Base-by-base conservation (phyloP, 2,888 invertebrate species). In the Erannis defoliaria region DNA sequence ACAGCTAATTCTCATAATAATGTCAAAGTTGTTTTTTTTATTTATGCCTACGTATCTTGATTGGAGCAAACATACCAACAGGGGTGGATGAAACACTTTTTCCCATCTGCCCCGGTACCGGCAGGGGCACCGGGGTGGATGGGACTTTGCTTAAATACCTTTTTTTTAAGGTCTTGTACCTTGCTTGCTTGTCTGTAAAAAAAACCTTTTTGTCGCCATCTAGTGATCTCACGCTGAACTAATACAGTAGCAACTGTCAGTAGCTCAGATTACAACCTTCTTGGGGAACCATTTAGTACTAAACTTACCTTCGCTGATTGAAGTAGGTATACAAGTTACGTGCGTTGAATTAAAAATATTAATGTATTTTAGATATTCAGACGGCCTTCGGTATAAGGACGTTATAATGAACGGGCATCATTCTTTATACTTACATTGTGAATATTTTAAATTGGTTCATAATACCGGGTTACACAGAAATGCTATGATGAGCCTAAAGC, bases 371-470 rank as follows among this genome's bases (percentile, higher is more conserved):
- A n/a, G n/a, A n/a, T 16, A 12, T 26, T 31, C 46, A 45, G 63
- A 53, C 58, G 58, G 57, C 55, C 45, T 65, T 54, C 33, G 45
- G 29, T 50, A 51, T 29, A 49, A 26, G 64, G 64, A 64, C 67
- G 53, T 26, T 51, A 26, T 33, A 8, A 46, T 23, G 38, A 62
- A 54, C 31, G 50, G 56, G 14, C 19, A 10, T 31, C 3, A 31
- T n/a, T 29, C 5, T 23, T 23, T 31, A n/a, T 37, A 21, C 10
- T 12, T 5, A 16, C 18, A 35, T 6, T 35, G 40, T 43, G 33
- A 18, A 21, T 18, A 51, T 46, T 40, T 59, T 31, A 53, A 33
- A 8, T 38, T 21, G 37, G 21, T 21, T 31, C 12, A 31, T 46
- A 18, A 1, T n/a, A 21, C 10, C 37, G n/a, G 9, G 38, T 12